A percentile compares a stretch with the other conserved stretches of the same genome.
Conservation (phyloP, 2,113 vertebrate species). For the Ibidorhyncha struthersii region DNA sequence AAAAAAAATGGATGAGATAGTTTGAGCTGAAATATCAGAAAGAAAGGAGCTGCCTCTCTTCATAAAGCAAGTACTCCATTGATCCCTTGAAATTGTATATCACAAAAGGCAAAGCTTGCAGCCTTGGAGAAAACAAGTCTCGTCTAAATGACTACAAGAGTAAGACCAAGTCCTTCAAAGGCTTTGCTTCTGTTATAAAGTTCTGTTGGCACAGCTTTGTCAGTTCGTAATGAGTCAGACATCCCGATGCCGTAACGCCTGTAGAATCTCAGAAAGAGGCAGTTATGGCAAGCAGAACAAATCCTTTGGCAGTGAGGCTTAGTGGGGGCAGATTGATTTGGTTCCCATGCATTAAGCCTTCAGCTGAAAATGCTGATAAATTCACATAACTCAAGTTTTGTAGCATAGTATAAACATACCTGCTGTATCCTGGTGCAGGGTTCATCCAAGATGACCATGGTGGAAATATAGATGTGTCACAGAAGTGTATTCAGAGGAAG, state of each 20-base stretch:
- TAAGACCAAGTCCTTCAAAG: background rate
- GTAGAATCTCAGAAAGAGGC: background rate
- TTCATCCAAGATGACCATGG: background rate
- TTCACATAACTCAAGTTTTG: background rate
- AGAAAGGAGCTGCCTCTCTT: background rate
- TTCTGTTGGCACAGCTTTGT: background rate
- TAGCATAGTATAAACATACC: background rate
- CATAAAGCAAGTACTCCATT: background rate
- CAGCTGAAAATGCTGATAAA: background rate
- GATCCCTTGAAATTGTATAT: conserved; percentile 19
- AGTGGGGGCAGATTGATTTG: background rate
- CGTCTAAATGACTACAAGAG: background rate
- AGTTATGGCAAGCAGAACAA: background rate
- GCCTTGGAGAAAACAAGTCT: background rate
- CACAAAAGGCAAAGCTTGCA: conserved; percentile 24
- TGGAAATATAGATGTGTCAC: background rate
- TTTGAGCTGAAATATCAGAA: conserved; percentile 30
- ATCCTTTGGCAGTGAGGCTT: background rate
- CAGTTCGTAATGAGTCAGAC: background rate
- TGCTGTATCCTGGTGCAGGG: background rate
- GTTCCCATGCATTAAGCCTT: background rate
- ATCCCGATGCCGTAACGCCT: background rate
- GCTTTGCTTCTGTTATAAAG: background rate
- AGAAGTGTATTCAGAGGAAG: background rate
- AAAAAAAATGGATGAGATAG: background rate